Conservation (phyloP, 1,140 invertebrate genomes). For the Phenacoccus solenopsis region DNA sequence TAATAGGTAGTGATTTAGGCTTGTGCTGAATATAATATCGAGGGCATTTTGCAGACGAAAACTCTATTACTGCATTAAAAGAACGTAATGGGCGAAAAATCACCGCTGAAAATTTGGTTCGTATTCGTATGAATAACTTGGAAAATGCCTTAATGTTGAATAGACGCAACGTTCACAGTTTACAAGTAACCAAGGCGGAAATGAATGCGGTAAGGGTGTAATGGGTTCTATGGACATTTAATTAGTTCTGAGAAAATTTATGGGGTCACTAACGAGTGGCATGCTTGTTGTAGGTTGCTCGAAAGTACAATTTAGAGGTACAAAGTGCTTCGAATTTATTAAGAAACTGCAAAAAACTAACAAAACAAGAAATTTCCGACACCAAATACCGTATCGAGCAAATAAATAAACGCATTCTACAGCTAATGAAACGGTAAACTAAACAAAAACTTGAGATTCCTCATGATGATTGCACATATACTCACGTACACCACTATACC, state of each 20-base stretch:
- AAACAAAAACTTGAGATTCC: neutral
- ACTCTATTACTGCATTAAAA: conserved; percentile 36
- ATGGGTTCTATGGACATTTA: neutral
- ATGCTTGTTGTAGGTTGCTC: conserved; percentile 45
- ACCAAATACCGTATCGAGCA: conserved; percentile 41
- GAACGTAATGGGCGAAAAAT: conserved; percentile 38
- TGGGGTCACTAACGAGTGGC: too few species aligned
- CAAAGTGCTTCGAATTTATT: conserved; percentile 44
- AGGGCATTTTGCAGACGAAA: conserved; percentile 37
- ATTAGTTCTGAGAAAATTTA: too few species aligned
- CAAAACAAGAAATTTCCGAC: conserved; percentile 43
- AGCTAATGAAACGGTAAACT: conserved; percentile 40
- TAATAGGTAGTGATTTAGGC: too few species aligned
- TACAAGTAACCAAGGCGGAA: conserved; percentile 44
- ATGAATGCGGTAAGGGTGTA: conserved; percentile 37
- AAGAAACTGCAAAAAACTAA: conserved; percentile 39
- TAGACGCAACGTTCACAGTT: conserved; percentile 41
- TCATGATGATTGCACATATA: too few species aligned
- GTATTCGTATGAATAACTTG: conserved; percentile 42
- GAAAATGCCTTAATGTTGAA: conserved; percentile 40
- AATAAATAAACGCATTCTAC: conserved; percentile 42
- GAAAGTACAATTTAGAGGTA: conserved; percentile 48
- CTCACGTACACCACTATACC: too few species aligned
- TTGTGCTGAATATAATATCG: too few species aligned
- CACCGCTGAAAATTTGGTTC: conserved; percentile 47